phyloP scores from a whole-genome alignment of 2,797 vertebrate genomes.

The Oryzias sinensis region DNA sequence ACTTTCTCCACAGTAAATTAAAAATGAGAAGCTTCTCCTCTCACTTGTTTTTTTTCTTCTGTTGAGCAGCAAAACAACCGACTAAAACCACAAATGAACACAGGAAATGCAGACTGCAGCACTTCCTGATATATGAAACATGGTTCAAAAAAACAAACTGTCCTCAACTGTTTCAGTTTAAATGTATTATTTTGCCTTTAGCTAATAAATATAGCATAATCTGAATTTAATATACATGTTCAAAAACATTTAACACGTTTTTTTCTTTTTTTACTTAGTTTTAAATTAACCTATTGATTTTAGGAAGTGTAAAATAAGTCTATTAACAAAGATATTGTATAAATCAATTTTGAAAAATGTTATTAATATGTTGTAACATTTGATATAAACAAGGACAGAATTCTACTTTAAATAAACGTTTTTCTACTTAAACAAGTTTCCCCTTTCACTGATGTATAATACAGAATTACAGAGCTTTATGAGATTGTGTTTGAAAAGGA shows the following conservation, averaged over 20 bases:
- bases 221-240: neutral
- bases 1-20: constrained; percentile 1
- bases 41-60: constrained; percentile 23
- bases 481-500: no score
- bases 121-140: no score
- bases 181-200: no score
- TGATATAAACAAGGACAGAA: no score
- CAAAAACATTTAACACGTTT: neutral
- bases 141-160: no score
- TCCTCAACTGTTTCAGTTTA: no score
- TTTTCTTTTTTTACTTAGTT: neutral
- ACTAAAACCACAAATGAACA: constrained; percentile 38
- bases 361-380: no score
- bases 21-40: neutral
- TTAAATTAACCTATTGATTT: neutral
- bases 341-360: neutral
- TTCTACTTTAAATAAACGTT: no score
- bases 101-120: constrained; percentile 38
- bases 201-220: neutral
- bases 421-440: no score
- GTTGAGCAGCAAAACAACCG: constrained; percentile 43
- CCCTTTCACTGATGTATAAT: no score
- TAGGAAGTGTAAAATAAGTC: neutral
- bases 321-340: no score
- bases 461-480: no score